Evolutionary conservation across 2,888 invertebrate species (phyloP).

Genomic region (Calliphora vomitoria): DNA sequence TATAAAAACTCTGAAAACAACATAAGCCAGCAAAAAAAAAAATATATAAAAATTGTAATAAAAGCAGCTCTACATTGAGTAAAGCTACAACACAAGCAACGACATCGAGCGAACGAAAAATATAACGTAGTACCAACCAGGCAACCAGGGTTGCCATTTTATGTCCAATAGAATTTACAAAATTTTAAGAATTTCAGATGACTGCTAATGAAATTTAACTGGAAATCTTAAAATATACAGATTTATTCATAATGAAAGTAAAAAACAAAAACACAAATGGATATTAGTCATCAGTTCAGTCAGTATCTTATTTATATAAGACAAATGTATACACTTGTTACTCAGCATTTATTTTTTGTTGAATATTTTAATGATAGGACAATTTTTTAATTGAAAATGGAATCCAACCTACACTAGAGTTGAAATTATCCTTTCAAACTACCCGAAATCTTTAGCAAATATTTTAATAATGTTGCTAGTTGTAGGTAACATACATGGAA

Average conservation of each 20-base stretch:
- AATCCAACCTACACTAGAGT: too few relatives aligned
- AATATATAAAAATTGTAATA: conserved; percentile 48
- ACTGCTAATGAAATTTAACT: neutral
- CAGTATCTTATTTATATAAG: too few relatives aligned
- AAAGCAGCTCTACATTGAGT: conserved; percentile 69
- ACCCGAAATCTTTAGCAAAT: too few relatives aligned
- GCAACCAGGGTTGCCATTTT: conserved; percentile 50
- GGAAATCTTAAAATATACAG: neutral
- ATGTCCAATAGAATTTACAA: neutral
- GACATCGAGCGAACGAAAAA: conserved; percentile 70
- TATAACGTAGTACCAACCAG: conserved; percentile 54
- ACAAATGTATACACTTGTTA: too few relatives aligned
- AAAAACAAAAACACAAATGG: too few relatives aligned
- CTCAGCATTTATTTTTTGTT: too few relatives aligned
- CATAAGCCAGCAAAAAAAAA: conserved; percentile 71
- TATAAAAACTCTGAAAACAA: conserved; percentile 67
- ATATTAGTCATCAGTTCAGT: neutral
- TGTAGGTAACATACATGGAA: too few relatives aligned
- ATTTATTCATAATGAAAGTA: too few relatives aligned
- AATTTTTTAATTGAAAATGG: too few relatives aligned
- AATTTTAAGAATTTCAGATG: neutral
- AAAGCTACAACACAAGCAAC: conserved; percentile 63
- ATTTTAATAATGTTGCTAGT: too few relatives aligned
- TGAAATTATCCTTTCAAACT: too few relatives aligned
- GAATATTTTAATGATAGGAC: too few relatives aligned